phyloP scores from a whole-genome alignment of 2,888 invertebrate species.

The Acronicta aceris region DNA sequence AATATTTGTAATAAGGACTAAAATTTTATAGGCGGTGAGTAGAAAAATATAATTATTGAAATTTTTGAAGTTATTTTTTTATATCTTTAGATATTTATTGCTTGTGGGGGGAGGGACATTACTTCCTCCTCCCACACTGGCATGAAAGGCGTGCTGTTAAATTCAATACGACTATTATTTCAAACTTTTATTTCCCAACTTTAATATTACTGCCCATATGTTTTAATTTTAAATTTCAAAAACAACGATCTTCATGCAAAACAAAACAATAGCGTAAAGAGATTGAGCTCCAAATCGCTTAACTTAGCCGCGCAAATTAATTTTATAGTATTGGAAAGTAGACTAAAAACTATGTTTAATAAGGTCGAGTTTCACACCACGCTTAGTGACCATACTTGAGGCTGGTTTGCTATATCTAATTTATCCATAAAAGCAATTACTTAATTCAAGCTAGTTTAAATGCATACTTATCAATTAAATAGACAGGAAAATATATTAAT shows the following conservation, averaged over 20 bases:
- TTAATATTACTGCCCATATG: constrained; percentile 8
- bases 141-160: no score
- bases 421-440: neutral
- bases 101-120: no score
- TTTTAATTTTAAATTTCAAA: constrained; percentile 24
- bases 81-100: no score
- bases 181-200: neutral
- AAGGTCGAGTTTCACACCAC: constrained; percentile 64
- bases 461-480: neutral
- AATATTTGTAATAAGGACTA: constrained; percentile 20
- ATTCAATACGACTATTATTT: neutral
- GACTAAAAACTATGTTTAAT: constrained; percentile 57
- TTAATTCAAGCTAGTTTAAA: neutral
- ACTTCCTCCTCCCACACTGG: no score
- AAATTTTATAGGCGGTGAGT: constrained; percentile 17
- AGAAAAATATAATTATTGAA: constrained; percentile 33
- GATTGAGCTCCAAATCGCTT: constrained; percentile 65
- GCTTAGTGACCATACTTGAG: constrained; percentile 42
- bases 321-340: constrained; percentile 59
- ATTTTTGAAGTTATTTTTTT: no score
- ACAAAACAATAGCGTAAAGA: constrained; percentile 57
- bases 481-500: constrained; percentile 8
- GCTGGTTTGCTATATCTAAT: constrained; percentile 35
- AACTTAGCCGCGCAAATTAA: constrained; percentile 51
- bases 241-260: constrained; percentile 40